Evolutionary conservation across 2,888 invertebrate genomes (phyloP).

Genomic region (Hipparchia sbordonii): DNA sequence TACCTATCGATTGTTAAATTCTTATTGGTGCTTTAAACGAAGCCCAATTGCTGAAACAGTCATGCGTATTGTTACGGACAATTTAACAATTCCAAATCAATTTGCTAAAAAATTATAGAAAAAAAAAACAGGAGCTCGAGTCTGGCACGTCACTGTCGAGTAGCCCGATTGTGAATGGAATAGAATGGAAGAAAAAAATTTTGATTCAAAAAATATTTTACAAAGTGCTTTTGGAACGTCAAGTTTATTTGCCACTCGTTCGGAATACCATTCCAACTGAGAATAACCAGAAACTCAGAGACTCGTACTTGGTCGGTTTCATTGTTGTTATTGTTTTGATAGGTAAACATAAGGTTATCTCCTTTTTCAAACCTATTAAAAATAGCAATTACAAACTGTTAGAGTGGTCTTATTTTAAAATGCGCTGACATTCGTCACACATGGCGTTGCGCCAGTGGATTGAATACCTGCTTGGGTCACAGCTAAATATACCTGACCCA

Average conservation of each 20-base stretch:
- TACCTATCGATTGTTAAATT: not conserved
- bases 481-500: slow-evolving; percentile 46
- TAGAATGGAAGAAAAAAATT: too few relatives aligned
- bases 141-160: too few relatives aligned
- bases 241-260: too few relatives aligned
- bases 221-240: too few relatives aligned
- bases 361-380: slow-evolving; percentile 2
- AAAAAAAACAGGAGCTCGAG: too few relatives aligned
- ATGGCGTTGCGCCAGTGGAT: slow-evolving; percentile 46
- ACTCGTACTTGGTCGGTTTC: not conserved
- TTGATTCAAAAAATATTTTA: too few relatives aligned
- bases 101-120: not conserved
- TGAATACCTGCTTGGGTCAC: slow-evolving; percentile 43
- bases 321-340: not conserved
- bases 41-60: slow-evolving; percentile 7
- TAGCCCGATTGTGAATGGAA: too few relatives aligned
- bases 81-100: not conserved
- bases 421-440: slow-evolving; percentile 45
- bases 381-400: slow-evolving; percentile 17
- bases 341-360: not conserved
- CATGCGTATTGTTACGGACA: not conserved
- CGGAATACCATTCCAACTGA: too few relatives aligned
- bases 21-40: slow-evolving; percentile 4
- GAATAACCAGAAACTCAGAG: too few relatives aligned
- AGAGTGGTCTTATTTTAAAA: slow-evolving; percentile 18